These are phyloP conservation scores for Stictonetta naevosa DNA, from an alignment of 2,113 vertebrate species.

Conservation along the genomic window DNA sequence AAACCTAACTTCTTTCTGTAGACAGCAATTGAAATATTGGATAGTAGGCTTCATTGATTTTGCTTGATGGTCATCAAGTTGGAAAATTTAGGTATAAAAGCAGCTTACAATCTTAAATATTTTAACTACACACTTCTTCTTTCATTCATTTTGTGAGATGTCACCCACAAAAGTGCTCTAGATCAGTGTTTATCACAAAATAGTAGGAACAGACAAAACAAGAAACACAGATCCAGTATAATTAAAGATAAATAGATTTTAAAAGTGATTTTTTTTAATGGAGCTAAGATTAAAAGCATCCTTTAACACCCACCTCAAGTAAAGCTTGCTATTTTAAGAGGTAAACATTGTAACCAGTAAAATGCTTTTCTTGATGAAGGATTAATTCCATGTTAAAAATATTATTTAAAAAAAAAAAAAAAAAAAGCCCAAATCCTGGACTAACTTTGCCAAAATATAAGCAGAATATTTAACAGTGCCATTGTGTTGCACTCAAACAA, in stretches of 20 bases:
- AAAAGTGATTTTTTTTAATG: background rate
- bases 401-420: background rate
- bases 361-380: background rate
- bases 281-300: background rate
- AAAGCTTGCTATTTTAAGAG: background rate
- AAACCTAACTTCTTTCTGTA: background rate
- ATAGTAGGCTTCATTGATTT: background rate
- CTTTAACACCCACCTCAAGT: background rate
- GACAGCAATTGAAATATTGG: background rate
- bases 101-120: background rate
- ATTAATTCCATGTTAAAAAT: background rate
- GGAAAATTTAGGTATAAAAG: background rate
- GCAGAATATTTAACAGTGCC: background rate
- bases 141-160: background rate
- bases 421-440: background rate
- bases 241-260: background rate
- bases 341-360: background rate
- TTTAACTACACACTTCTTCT: background rate
- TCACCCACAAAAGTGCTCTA: background rate
- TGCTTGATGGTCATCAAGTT: background rate
- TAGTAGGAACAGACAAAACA: background rate
- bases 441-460: slow-evolving; percentile 7
- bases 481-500: slow-evolving; percentile 24
- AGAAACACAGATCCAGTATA: background rate
- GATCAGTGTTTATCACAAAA: background rate